Evolutionary conservation across 2,888 invertebrate genomes (phyloP), one percentile per base, ranked within the genome.

Genomic region (Frankliniella fusca): DNA sequence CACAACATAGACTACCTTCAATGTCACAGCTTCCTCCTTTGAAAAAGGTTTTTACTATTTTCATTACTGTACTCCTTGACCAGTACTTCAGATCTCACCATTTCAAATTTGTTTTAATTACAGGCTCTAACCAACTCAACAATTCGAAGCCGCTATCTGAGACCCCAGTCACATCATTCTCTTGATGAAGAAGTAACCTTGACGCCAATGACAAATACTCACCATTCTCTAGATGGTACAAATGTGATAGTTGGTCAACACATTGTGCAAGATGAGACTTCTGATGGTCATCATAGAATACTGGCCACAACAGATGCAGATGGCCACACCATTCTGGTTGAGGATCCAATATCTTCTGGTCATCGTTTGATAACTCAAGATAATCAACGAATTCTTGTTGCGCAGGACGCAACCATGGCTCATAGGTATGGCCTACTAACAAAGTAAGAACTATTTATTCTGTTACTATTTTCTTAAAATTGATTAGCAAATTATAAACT

Each of bases 141-240:
- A 7, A 76, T 76, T 12, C 70, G 70, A 27, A 23, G 70, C 70
- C 70, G 70, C 12, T 76, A 76, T 23, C 27, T 76, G 27, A 76
- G 70, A 27, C n/a, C 23, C 12, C 70, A 76, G 27, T 27, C 70
- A 8, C 70, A 76, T 76, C 70, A 76, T 76, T 23, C 70, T 3
- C 70, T 76, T 76, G 70, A 76, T 76, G 70, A 76, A 12, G 70
- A 76, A 76, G 70, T 76, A 27, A 76, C 70, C 8, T 27, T 76
- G 27, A 76, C 70, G 12, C 70, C 70, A 10, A 76, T 76, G 70
- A 27, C 70, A 27, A 27, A 8, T 61, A n/a, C 70, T 27, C 70
- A 76, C 70, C 70, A 76, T 76, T 27, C 70, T 27, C 70, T 76
- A 8, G 70, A 76, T 76, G 70, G 70, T 9, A 76, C 70, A 8